These are phyloP conservation scores for Rhinolophus sinicus DNA, from an alignment of 2,113 vertebrate genomes.

Conservation along the genomic window DNA sequence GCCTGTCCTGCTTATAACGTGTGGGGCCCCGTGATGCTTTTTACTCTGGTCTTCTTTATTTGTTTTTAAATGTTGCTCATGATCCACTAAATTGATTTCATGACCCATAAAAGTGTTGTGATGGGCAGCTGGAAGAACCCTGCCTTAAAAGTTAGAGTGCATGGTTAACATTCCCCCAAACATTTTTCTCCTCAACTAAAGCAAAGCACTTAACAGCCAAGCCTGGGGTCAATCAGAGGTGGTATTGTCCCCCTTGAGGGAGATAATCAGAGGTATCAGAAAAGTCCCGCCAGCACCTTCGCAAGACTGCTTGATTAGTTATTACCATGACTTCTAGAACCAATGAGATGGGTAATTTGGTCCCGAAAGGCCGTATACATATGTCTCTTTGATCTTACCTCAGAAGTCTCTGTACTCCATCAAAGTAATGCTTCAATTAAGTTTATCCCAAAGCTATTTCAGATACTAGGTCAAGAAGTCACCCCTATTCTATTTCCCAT, in stretches of 20 bases:
- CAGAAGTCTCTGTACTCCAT: conserved; percentile 54
- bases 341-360: conserved; percentile 47
- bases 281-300: conserved; percentile 25
- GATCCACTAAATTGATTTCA: conserved; percentile 20
- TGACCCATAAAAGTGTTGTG: not conserved
- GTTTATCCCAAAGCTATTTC: conserved; percentile 3
- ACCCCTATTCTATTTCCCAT: not conserved
- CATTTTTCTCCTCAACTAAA: conserved; percentile 35
- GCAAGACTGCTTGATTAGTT: conserved; percentile 37
- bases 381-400: conserved; percentile 66
- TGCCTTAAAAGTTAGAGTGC: conserved; percentile 16
- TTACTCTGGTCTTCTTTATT: not conserved
- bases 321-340: conserved; percentile 53
- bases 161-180: conserved; percentile 10
- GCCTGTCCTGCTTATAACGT: not conserved
- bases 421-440: conserved; percentile 60
- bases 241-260: not conserved
- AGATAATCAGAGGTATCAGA: conserved; percentile 45
- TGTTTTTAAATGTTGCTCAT: not conserved
- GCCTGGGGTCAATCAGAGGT: conserved; percentile 20
- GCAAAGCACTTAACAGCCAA: conserved; percentile 4
- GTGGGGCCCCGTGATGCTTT: not conserved
- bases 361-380: conserved; percentile 14
- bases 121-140: not conserved
- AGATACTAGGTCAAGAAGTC: conserved; percentile 48